phyloP scores from a whole-genome alignment of 1,140 invertebrate species.

The Apis florea region DNA sequence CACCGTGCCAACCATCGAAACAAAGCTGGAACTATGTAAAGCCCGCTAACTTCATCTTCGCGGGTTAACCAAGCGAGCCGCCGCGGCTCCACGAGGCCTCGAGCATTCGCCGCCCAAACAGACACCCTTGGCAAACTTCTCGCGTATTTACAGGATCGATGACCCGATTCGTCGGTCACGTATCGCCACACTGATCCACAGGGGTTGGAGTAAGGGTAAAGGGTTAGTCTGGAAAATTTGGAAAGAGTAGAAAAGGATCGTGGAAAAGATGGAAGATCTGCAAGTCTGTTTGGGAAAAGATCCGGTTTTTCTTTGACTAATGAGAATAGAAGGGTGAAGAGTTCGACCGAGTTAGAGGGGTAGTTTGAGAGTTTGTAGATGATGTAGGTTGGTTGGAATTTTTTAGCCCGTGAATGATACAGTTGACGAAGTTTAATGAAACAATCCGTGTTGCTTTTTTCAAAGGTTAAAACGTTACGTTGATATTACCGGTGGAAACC shows the following conservation, averaged over 20 bases:
- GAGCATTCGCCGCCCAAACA: slow-evolving; percentile 20
- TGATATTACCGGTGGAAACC: no score
- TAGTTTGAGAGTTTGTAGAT: not conserved
- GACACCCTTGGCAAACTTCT: slow-evolving; percentile 17
- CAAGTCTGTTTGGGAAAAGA: not conserved
- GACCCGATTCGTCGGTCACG: slow-evolving; percentile 1
- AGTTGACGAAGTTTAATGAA: no score
- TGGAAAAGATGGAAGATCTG: no score
- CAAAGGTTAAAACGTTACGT: no score
- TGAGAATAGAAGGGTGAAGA: not conserved
- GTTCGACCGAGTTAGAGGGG: not conserved
- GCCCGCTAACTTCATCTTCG: slow-evolving; percentile 28
- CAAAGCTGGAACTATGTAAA: slow-evolving; percentile 35
- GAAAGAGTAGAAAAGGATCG: not conserved
- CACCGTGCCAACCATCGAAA: not conserved
- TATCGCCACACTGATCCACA: not conserved
- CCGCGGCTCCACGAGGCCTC: not conserved
- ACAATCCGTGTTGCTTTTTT: no score
- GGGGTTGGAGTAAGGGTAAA: not conserved
- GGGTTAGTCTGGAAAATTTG: not conserved
- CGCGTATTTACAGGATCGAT: slow-evolving; percentile 20
- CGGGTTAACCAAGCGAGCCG: slow-evolving; percentile 22
- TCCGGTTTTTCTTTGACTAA: not conserved
- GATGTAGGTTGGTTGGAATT: not conserved
- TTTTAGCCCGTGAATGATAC: no score